phyloP scores from a whole-genome alignment of 2,888 invertebrate species.

The Synanthedon andrenaeformis region DNA sequence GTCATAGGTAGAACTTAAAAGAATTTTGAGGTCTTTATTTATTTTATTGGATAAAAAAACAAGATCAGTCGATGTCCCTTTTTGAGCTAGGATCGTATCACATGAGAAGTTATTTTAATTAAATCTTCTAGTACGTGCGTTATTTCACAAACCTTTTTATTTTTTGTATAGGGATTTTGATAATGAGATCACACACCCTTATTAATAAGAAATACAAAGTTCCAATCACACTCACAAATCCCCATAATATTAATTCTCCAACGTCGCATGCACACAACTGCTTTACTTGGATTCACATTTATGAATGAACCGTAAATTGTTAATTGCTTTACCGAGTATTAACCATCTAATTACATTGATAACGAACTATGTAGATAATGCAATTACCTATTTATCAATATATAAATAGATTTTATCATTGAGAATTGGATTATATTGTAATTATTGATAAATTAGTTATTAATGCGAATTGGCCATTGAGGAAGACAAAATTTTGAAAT shows the following conservation, averaged over 20 bases:
- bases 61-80: no score
- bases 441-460: not conserved
- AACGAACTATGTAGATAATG: not conserved
- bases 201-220: not conserved
- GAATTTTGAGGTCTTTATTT: no score
- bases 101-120: no score
- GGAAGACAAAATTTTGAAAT: no score
- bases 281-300: not conserved
- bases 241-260: not conserved
- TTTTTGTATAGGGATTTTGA: no score
- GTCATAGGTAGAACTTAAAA: no score
- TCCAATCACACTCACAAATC: not conserved
- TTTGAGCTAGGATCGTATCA: no score
- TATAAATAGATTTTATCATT: not conserved
- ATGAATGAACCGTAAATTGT: constrained; percentile 1
- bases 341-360: not conserved
- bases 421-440: not conserved
- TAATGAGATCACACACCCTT: no score
- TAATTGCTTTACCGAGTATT: not conserved
- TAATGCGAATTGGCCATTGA: not conserved
- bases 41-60: no score
- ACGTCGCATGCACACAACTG: constrained; percentile 3
- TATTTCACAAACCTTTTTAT: no score
- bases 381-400: not conserved
- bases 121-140: no score